Evolutionary conservation across 2,113 vertebrate species (phyloP), one percentile per base, ranked within the genome.

Genomic region (Sinocyclocheilus anshuiensis): DNA sequence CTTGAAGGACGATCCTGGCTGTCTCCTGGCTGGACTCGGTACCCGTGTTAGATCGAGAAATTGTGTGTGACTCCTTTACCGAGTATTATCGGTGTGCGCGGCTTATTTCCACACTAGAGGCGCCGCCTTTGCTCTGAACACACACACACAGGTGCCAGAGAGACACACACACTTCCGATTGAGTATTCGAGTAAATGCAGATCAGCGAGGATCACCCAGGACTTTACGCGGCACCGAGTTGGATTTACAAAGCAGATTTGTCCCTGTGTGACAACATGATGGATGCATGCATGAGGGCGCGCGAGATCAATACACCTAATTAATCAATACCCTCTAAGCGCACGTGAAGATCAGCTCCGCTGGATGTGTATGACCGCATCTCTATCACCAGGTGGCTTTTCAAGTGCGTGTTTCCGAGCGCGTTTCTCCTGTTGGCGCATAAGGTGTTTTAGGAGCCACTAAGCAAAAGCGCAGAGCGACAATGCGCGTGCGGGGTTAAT

Each of bases 261-360:
- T 50, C 79, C 78, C 26, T 75, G 71, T 26, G 75, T 76, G 86
- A 87, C 85, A 91, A 86, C 85, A 87, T 92, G 91, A 92, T 88
- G 89, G 87, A 92, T 89, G 89, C 87, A 92, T 89, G 89, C 87
- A 50, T 90, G 87, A 88, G 84, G 81, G 72, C 84, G 72, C 42
- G 84, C 42, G 26, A 83, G 81, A 83, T 72, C 65, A 72, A 72
- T 83, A 83, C 65, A 33, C 61, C 67, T 12, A 71, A 87, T 71
- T 84, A 89, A 91, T 91, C 90, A 84, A 90, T 90, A 89, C 78
- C 87, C 15, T 76, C 77, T 59, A 18, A 26, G 61, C 79, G 61
- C 79, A 81, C 61, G 79, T 81, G 79, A 81, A 81, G 79, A 81
- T 33, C 61, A 26, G 39, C 59, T 67, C 61, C 26, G 42, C 80